Percentiles rank a stretch among this genome's conserved stretches.
phyloP scores from a whole-genome alignment of 1,140 invertebrate genomes.

The Danaus plexippus region DNA sequence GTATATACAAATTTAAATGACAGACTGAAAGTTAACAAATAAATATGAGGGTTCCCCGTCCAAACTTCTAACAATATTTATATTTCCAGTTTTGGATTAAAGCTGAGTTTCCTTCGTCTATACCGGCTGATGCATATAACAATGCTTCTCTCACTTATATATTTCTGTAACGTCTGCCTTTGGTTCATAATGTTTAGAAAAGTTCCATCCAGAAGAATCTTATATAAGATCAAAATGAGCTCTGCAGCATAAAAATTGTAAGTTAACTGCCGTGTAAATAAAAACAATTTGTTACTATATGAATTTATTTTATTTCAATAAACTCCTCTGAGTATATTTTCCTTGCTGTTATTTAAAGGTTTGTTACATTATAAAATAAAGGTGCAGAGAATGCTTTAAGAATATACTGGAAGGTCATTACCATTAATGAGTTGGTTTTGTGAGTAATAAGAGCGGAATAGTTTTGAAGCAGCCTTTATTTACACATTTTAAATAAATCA shows the following conservation, averaged over 20 bases:
- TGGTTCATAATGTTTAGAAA: conserved; percentile 61
- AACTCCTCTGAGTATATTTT: no score
- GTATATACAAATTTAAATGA: no score
- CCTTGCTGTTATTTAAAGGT: no score
- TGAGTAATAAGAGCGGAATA: not conserved
- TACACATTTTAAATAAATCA: conserved; percentile 43
- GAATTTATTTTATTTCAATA: no score
- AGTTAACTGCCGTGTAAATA: no score
- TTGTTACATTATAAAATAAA: no score
- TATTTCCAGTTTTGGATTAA: conserved; percentile 53
- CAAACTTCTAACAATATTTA: conserved; percentile 2
- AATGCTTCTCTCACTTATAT: conserved; percentile 51
- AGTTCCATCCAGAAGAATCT: conserved; percentile 34
- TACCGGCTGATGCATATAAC: conserved; percentile 58
- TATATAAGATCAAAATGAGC: conserved; percentile 42
- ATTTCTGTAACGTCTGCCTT: conserved; percentile 59
- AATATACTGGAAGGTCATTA: no score
- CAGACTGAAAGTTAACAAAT: no score
- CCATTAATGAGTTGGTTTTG: no score
- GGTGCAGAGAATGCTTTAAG: no score
- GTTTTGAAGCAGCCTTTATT: conserved; percentile 43
- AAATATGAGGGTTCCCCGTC: no score
- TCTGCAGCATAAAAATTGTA: conserved; percentile 23
- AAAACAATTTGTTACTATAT: no score
- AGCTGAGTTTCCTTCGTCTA: conserved; percentile 54